Evolutionary conservation across 2,888 invertebrate genomes (phyloP).

Genomic region (Trichopoda pennipes): DNA sequence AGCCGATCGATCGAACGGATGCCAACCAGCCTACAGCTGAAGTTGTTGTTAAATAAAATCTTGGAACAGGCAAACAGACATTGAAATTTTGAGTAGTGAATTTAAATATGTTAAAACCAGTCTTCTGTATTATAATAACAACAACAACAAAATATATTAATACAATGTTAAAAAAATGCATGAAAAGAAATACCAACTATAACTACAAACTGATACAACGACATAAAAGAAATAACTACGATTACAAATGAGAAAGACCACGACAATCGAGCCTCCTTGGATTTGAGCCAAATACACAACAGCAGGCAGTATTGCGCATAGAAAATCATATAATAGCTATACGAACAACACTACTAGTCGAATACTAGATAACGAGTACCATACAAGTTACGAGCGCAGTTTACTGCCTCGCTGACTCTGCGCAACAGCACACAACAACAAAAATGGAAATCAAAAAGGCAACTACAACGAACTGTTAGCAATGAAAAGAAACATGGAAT

Average conservation of each 20-base stretch:
- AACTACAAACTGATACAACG: slow-evolving; percentile 22
- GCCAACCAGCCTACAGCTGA: slow-evolving; percentile 38
- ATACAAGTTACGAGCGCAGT: slow-evolving; percentile 21
- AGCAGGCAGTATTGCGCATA: slow-evolving; percentile 16
- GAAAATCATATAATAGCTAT: slow-evolving; percentile 33
- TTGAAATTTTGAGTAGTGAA: slow-evolving; percentile 58
- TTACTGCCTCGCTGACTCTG: slow-evolving; percentile 23
- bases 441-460: not conserved
- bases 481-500: slow-evolving; percentile 44
- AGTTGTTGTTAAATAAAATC: slow-evolving; percentile 55
- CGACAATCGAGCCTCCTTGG: slow-evolving; percentile 59
- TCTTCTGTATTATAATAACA: slow-evolving; percentile 32
- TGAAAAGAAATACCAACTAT: slow-evolving; percentile 41
- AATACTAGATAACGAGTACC: not conserved
- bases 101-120: slow-evolving; percentile 60
- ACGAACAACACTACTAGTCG: not conserved
- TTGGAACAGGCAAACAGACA: slow-evolving; percentile 67
- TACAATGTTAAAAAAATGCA: slow-evolving; percentile 18
- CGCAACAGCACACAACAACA: slow-evolving; percentile 29
- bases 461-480: slow-evolving; percentile 15
- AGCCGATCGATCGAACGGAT: slow-evolving; percentile 19
- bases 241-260: slow-evolving; percentile 53
- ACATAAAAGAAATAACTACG: slow-evolving; percentile 42
- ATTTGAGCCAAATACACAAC: slow-evolving; percentile 12
- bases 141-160: not conserved